phyloP scores from a whole-genome alignment of 2,113 vertebrate species.

The Crocuta crocuta region DNA sequence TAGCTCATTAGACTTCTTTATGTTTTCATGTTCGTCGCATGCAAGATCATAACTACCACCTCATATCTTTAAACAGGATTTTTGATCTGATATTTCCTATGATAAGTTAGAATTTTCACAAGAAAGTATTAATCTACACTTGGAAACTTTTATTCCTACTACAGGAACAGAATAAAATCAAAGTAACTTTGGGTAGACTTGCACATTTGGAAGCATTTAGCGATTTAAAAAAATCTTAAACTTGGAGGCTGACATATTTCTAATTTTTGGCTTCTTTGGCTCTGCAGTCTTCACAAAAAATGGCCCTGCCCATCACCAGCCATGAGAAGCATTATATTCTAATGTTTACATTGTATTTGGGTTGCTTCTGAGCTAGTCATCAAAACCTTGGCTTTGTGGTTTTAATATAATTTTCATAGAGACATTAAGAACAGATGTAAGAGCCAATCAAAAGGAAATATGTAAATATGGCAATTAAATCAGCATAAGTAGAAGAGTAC shows the following conservation, averaged over 20 bases:
- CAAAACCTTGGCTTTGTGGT: slow-evolving; percentile 64
- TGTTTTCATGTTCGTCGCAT: not conserved
- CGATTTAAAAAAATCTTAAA: slow-evolving; percentile 36
- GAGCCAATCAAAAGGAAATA: slow-evolving; percentile 63
- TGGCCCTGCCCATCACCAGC: not conserved
- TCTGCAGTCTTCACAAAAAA: slow-evolving; percentile 44
- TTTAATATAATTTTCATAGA: slow-evolving; percentile 70
- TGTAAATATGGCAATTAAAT: slow-evolving; percentile 66
- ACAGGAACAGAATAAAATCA: slow-evolving; percentile 50
- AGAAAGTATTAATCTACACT: not conserved
- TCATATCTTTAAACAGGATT: not conserved
- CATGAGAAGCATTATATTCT: slow-evolving; percentile 42
- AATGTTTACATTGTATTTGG: slow-evolving; percentile 51
- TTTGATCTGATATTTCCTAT: slow-evolving; percentile 9
- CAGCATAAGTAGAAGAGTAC: slow-evolving; percentile 48
- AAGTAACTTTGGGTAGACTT: slow-evolving; percentile 35
- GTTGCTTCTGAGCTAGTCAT: slow-evolving; percentile 64
- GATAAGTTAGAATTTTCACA: slow-evolving; percentile 33
- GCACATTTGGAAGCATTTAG: slow-evolving; percentile 71
- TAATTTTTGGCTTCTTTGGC: slow-evolving; percentile 46
- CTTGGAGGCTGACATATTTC: slow-evolving; percentile 12
- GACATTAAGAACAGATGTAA: slow-evolving; percentile 73
- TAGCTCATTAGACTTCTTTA: not conserved
- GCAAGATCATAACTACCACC: not conserved
- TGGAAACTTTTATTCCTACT: slow-evolving; percentile 28